Base-by-base conservation (phyloP, 2,888 invertebrate species). In the Scaptomyza caliginosa region DNA sequence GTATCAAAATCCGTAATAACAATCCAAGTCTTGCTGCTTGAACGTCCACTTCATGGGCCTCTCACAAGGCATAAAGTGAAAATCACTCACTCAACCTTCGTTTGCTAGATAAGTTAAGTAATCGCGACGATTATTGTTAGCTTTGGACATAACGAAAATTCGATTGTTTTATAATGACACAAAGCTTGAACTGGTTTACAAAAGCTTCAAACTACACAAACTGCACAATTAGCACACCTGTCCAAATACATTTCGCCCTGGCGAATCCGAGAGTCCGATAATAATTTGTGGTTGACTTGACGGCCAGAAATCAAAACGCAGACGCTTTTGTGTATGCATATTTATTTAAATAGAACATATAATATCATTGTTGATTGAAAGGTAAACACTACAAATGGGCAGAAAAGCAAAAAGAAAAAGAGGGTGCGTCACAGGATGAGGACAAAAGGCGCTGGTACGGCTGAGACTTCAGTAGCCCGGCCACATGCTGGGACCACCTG, bases 141-240 rank as follows among this genome's bases (percentile, higher is more conserved):
- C 76, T 76, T 55, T 68, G 73, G 84, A 82, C 77, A 85, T 76
- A 82, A 77, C 80, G 69, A 48, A 77, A 76, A 82, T 77, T 83
- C 68, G 78, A 87, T 85, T 87, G 86, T 72, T 87, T 83, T 85
- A 87, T 85, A 85, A 85, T 88, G 88, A 81, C 86, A 81, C 86
- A 67, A 51, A 76, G 45, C 51, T 42, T 38, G 6, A 19, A 17
- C 34, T 13, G 17, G 24, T 26, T 51, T 7, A 0, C 4, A 8
- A 8, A 24, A n/a, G 30, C 16, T 3, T 17, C 26, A 19, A 11
- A 36, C n/a, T 13, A 26, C n/a, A 36, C 4, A 3, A 11, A 10
- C 6, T 38, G 13, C n/a, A 21, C 60, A 74, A 76, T 76, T 79
- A 74, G 63, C 48, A 32, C 74, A 78, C 70, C 78, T 76, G 73